A percentile compares a stretch with the other conserved stretches of the same genome.
Evolutionary conservation across 2,113 vertebrate species (phyloP).

Genomic region (Pteropus alecto): DNA sequence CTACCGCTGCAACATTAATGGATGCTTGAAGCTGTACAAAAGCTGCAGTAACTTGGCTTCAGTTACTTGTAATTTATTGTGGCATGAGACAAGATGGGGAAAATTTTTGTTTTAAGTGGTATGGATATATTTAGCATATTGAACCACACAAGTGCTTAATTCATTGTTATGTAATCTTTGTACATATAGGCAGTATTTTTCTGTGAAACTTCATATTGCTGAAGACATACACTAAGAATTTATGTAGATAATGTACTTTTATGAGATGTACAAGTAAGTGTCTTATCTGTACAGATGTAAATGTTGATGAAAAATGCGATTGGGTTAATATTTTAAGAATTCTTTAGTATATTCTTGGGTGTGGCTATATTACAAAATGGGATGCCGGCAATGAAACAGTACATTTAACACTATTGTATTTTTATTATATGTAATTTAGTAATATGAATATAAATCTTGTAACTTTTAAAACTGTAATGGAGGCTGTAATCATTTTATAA

Average conservation of each 20-base stretch:
- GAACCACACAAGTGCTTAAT: conserved; percentile 92
- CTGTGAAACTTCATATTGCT: conserved; percentile 83
- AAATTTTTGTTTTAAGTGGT: conserved; percentile 81
- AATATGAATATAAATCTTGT: conserved; percentile 85
- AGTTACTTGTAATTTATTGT: conserved; percentile 90
- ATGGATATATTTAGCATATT: conserved; percentile 83
- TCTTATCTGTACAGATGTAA: conserved; percentile 90
- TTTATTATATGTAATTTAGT: conserved; percentile 87
- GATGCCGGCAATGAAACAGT: conserved; percentile 81
- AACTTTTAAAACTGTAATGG: conserved; percentile 87
- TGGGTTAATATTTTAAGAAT: conserved; percentile 85
- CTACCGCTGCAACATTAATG: conserved; percentile 76
- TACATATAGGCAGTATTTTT: conserved; percentile 95
- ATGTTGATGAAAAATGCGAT: conserved; percentile 82
- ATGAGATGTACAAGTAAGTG: conserved; percentile 86
- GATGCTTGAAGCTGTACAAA: conserved; percentile 77
- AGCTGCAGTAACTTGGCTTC: conserved; percentile 70
- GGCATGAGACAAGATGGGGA: conserved; percentile 84
- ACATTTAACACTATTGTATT: conserved; percentile 89
- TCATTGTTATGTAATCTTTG: conserved; percentile 96
- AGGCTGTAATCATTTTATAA: conserved; percentile 87
- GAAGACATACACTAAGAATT: conserved; percentile 86
- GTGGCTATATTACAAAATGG: conserved; percentile 80
- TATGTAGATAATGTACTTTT: conserved; percentile 90
- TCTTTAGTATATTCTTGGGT: conserved; percentile 72